Conservation (phyloP, 1,140 invertebrate species). For the Drosophila serrata region DNA sequence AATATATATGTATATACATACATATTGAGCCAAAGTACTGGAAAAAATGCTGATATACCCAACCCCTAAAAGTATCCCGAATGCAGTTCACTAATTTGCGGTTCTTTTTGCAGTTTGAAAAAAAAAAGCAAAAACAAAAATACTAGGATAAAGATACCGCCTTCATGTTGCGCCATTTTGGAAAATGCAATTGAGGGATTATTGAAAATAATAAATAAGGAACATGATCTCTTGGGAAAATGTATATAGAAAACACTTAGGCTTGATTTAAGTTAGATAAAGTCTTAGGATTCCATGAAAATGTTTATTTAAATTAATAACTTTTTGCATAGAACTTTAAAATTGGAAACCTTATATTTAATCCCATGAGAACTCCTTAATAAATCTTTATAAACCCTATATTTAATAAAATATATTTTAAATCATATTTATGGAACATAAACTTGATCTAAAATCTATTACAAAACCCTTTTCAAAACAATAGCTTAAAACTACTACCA, state of each 20-base stretch:
- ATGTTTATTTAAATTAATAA: background rate
- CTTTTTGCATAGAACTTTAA: background rate
- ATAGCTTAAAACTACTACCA: background rate
- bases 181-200: conserved; percentile 62
- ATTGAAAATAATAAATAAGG: background rate
- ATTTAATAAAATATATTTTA: background rate
- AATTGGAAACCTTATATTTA: background rate
- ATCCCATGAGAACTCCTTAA: background rate
- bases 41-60: conserved; percentile 20
- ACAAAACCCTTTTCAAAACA: background rate
- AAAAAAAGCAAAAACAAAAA: background rate
- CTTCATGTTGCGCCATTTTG: conserved; percentile 70
- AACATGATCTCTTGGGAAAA: no score
- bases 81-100: conserved; percentile 44
- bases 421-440: background rate
- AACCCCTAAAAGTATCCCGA: conserved; percentile 14
- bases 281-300: background rate
- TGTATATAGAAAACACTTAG: fast-evolving
- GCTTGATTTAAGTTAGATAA: background rate
- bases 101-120: conserved; percentile 36
- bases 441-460: background rate
- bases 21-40: conserved; percentile 17
- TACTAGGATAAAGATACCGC: conserved; percentile 35
- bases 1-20: background rate
- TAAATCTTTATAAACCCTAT: background rate